Conservation (phyloP, 2,113 vertebrate genomes). For the Falco punctatus region DNA sequence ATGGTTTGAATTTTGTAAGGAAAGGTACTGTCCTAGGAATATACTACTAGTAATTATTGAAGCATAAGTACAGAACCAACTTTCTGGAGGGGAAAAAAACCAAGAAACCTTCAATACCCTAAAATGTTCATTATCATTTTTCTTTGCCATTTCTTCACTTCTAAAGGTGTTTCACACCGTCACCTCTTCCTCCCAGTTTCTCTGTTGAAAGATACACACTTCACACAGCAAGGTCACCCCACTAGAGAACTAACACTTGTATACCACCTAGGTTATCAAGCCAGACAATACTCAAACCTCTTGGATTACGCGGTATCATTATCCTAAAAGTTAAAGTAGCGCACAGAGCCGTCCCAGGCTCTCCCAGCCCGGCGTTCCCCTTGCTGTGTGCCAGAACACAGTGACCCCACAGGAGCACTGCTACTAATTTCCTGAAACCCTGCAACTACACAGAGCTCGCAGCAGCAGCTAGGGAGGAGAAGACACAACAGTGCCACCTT, state of each 20-base stretch:
- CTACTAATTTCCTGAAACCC: neutral
- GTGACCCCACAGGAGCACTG: neutral
- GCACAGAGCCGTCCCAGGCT: neutral
- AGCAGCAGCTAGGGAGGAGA: neutral
- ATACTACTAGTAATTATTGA: neutral
- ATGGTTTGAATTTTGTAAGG: neutral
- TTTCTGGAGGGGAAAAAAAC: rapidly evolving
- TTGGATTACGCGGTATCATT: neutral
- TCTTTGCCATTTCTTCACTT: neutral
- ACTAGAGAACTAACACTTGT: neutral
- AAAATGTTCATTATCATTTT: neutral
- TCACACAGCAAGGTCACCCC: neutral
- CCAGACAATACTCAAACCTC: neutral
- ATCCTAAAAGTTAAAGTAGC: neutral
- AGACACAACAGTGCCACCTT: conserved; percentile 36
- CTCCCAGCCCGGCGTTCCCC: neutral
- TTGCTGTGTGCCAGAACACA: neutral
- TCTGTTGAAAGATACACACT: neutral
- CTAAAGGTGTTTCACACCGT: neutral
- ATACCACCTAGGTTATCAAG: rapidly evolving
- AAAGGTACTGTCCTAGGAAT: neutral
- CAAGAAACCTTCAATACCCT: neutral
- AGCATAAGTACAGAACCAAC: neutral
- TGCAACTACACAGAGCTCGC: neutral
- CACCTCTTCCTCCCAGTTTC: neutral